These are phyloP conservation scores for Proisotoma minuta DNA, from an alignment of 2,888 invertebrate genomes.

Conservation along the genomic window DNA sequence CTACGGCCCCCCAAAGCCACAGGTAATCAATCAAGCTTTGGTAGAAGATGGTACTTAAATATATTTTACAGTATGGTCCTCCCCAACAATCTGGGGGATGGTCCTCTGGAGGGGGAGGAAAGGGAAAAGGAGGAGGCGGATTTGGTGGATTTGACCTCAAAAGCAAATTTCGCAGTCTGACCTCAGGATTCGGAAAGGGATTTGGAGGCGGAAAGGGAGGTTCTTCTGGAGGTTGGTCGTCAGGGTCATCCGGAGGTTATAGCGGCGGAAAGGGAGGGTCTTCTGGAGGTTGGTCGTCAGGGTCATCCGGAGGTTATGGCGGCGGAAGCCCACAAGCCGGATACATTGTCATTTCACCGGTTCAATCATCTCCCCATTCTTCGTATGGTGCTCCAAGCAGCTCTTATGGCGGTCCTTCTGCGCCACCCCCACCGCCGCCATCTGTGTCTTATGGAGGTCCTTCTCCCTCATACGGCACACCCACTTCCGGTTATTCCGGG, in stretches of 20 bases:
- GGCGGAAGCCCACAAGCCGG: constrained; percentile 29
- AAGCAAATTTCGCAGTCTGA: constrained; percentile 5
- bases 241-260: constrained; percentile 15
- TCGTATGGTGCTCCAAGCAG: constrained; percentile 22
- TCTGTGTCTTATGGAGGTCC: constrained; percentile 22
- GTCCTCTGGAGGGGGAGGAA: constrained; percentile 16
- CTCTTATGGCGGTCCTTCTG: constrained; percentile 13
- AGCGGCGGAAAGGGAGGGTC: constrained; percentile 13
- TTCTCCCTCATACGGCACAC: constrained; percentile 16
- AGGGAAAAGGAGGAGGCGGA: constrained; percentile 22
- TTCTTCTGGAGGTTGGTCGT: constrained; percentile 16
- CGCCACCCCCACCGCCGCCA: constrained; percentile 21
- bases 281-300: constrained; percentile 5
- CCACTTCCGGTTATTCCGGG: constrained; percentile 2
- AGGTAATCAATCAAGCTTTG: background rate
- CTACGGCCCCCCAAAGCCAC: constrained; percentile 25
- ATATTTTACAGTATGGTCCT: background rate
- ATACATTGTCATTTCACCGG: constrained; percentile 42
- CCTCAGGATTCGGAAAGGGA: constrained; percentile 12
- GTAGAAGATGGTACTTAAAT: too few species aligned
- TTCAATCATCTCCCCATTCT: constrained; percentile 6
- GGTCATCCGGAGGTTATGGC: background rate
- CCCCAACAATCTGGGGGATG: constrained; percentile 7
- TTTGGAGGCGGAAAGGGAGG: constrained; percentile 19
- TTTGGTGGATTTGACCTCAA: constrained; percentile 16